Base-by-base conservation (phyloP, 2,113 vertebrate genomes). In the Nothobranchius kuhntae region DNA sequence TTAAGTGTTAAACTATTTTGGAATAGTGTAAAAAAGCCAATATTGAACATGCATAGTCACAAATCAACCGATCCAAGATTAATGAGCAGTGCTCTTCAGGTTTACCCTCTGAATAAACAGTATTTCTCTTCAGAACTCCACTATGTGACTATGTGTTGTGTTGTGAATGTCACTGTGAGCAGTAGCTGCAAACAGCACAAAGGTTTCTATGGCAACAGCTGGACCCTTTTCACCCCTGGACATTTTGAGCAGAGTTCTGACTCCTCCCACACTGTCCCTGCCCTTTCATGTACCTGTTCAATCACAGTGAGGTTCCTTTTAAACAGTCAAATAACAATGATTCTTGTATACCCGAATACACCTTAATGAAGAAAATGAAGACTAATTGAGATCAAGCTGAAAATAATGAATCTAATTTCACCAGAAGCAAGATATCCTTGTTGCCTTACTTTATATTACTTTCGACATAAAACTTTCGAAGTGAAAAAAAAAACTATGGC, bases 191-290 rank as follows among this genome's bases (percentile, higher is more conserved):
- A 54, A 61, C 65, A 70, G 63, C 62, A 79, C 80, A 86, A 76
- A 84, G 71, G 84, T 90, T 73, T 82, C 86, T 84, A 86, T 86
- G 79, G 86, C 69, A 90, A 88, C 86, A 54, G 61, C 46, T 40
- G 61, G 76, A 44, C 64, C 68, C 40, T 71, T 62, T 65, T 62
- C 73, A 53, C 64, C 53, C 65, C 60, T 26, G n/a, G 4, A 55
- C 78, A 77, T 79, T 74, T 72, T 62, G 62, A 76, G 85, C 65
- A 42, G 75, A 71, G 53, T 61, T 72, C 68, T 35, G 67, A 65
- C 85, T 88, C 83, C 79, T 70, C 86, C 77, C 45, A 75, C 73
- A 71, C 24, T 17, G 65, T 50, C 62, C 26, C 62, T 83, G 63
- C 35, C 61, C 66, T 65, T 59, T 57, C 14, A 51, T 57, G 61